Evolutionary conservation across 2,888 invertebrate species (phyloP).

Genomic region (Drosophila atroscutellata): DNA sequence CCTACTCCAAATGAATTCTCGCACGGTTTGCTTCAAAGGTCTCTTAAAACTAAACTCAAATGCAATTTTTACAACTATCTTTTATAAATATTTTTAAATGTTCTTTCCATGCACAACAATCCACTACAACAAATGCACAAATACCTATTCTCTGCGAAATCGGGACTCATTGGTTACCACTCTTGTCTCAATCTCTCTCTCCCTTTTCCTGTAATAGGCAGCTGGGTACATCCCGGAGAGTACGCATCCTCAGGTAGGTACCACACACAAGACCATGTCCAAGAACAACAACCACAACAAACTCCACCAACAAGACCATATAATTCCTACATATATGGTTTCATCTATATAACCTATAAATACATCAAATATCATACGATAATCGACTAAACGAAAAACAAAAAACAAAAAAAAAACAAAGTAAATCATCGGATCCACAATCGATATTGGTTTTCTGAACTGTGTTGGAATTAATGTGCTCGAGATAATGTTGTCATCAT

Average conservation of each 20-base stretch:
- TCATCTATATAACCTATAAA: slow-evolving; percentile 84
- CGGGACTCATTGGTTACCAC: slow-evolving; percentile 24
- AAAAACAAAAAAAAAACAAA: slow-evolving; percentile 24
- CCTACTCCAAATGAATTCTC: neutral
- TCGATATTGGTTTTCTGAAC: slow-evolving; percentile 44
- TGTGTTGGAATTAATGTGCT: slow-evolving; percentile 66
- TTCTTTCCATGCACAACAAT: slow-evolving; percentile 13
- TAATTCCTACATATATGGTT: slow-evolving; percentile 80
- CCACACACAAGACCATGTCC: slow-evolving; percentile 67
- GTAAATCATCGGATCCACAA: slow-evolving; percentile 42
- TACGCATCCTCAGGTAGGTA: slow-evolving; percentile 98
- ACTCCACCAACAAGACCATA: slow-evolving; percentile 66
- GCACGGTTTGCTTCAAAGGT: slow-evolving; percentile 26
- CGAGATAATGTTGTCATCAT: slow-evolving; percentile 55
- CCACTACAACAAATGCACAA: slow-evolving; percentile 10
- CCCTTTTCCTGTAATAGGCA: slow-evolving; percentile 86
- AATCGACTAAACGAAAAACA: slow-evolving; percentile 55
- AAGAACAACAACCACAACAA: slow-evolving; percentile 58
- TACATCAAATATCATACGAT: slow-evolving; percentile 82
- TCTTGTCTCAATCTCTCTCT: slow-evolving; percentile 18
- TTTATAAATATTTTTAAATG: slow-evolving; percentile 20
- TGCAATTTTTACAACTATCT: slow-evolving; percentile 14
- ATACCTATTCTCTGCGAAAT: slow-evolving; percentile 11
- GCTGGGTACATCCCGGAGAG: slow-evolving; percentile 99
- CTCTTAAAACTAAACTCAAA: slow-evolving; percentile 21